Conservation (phyloP, 2,113 vertebrate genomes). For the Corynorhinus townsendii region DNA sequence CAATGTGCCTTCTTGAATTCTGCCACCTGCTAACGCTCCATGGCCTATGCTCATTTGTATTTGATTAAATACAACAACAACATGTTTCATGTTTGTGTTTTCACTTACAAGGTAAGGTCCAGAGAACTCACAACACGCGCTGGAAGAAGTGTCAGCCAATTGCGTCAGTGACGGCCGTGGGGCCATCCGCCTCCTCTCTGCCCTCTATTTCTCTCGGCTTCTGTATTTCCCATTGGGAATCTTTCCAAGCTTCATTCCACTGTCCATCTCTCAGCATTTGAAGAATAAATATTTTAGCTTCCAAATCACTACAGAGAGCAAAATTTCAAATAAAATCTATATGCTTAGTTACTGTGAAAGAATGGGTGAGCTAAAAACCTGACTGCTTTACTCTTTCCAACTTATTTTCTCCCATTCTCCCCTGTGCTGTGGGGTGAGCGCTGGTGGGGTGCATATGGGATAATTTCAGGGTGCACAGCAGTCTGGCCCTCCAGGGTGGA, state of each 20-base stretch:
- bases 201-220: neutral
- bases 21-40: neutral
- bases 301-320: neutral
- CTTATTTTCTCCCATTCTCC: neutral
- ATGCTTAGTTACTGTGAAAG: neutral
- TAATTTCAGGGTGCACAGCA: neutral
- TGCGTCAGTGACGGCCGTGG: neutral
- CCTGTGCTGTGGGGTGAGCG: neutral
- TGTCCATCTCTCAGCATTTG: neutral
- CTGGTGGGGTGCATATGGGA: fast-evolving
- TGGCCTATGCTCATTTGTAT: neutral
- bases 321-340: neutral
- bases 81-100: neutral
- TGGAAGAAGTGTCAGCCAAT: neutral
- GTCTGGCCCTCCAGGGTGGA: neutral
- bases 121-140: neutral
- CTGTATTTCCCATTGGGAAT: neutral
- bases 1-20: conserved; percentile 39
- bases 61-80: neutral
- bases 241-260: neutral
- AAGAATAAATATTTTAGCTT: conserved; percentile 25
- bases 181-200: neutral
- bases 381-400: neutral
- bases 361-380: neutral
- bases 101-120: neutral